Evolutionary conservation across 2,797 vertebrate genomes (phyloP).

Genomic region (Sebastes goodei): DNA sequence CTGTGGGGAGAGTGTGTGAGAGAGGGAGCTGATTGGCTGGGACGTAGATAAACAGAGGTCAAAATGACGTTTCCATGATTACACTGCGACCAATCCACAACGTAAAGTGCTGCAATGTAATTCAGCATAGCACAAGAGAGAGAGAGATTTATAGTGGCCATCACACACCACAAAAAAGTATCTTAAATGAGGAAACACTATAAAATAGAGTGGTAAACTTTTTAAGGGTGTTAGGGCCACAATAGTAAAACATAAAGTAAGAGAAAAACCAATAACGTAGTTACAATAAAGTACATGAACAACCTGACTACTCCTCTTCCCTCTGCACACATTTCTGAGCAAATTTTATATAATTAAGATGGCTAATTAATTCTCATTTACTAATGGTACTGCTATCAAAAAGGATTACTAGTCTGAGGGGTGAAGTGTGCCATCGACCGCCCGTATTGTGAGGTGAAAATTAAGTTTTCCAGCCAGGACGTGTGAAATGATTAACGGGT

Average conservation of each 20-base stretch:
- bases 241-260: background rate
- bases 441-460: slow-evolving; percentile 57
- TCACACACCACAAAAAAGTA: background rate
- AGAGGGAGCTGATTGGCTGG: slow-evolving; percentile 34
- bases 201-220: background rate
- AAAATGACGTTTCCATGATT: slow-evolving; percentile 52
- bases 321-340: slow-evolving; percentile 30
- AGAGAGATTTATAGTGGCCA: background rate
- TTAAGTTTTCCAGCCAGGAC: slow-evolving; percentile 55
- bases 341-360: slow-evolving; percentile 69
- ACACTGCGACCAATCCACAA: background rate
- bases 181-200: background rate
- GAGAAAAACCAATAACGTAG: background rate
- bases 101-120: background rate
- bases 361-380: slow-evolving; percentile 80
- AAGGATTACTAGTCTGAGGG: slow-evolving; percentile 52
- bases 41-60: slow-evolving; percentile 58
- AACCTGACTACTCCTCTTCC: background rate
- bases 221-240: background rate
- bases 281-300: background rate
- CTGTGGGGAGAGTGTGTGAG: background rate
- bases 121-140: background rate
- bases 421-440: slow-evolving; percentile 29
- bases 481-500: slow-evolving; percentile 71
- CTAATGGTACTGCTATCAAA: slow-evolving; percentile 65